These are phyloP conservation scores for Perdita meconis DNA, from an alignment of 2,888 invertebrate genomes.

Conservation along the genomic window DNA sequence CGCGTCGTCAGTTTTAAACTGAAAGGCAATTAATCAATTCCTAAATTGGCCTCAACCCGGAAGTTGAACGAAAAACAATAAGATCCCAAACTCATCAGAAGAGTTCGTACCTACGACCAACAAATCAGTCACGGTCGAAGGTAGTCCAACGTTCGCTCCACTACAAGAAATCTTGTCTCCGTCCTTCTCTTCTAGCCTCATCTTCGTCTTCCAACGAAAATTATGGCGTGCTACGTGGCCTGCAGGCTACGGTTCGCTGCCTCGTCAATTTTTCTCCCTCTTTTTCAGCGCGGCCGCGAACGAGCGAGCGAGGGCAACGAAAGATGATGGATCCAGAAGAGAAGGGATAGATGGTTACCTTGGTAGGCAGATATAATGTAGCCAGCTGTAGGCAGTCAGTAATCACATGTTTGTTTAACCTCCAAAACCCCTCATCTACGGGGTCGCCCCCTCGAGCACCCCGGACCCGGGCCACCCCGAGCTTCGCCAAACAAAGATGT, in stretches of 20 bases:
- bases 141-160: conserved; percentile 53
- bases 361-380: conserved; percentile 82
- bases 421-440: conserved; percentile 83
- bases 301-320: conserved; percentile 53
- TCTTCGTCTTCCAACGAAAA: conserved; percentile 58
- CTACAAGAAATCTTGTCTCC: conserved; percentile 61
- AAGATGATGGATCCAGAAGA: conserved; percentile 65
- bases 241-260: conserved; percentile 66
- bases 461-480: conserved; percentile 80
- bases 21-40: conserved; percentile 8
- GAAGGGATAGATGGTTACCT: conserved; percentile 77
- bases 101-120: conserved; percentile 6
- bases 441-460: conserved; percentile 76
- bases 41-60: conserved; percentile 23
- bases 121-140: conserved; percentile 51
- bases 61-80: conserved; percentile 20
- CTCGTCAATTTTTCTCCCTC: conserved; percentile 48
- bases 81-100: conserved; percentile 25
- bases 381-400: conserved; percentile 84
- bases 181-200: conserved; percentile 38
- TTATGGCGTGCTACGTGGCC: conserved; percentile 69
- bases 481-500: conserved; percentile 78
- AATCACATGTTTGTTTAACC: conserved; percentile 85
- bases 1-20: conserved; percentile 3
- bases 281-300: conserved; percentile 35